Conservation (phyloP, 2,113 vertebrate genomes). For the Suricata suricatta region DNA sequence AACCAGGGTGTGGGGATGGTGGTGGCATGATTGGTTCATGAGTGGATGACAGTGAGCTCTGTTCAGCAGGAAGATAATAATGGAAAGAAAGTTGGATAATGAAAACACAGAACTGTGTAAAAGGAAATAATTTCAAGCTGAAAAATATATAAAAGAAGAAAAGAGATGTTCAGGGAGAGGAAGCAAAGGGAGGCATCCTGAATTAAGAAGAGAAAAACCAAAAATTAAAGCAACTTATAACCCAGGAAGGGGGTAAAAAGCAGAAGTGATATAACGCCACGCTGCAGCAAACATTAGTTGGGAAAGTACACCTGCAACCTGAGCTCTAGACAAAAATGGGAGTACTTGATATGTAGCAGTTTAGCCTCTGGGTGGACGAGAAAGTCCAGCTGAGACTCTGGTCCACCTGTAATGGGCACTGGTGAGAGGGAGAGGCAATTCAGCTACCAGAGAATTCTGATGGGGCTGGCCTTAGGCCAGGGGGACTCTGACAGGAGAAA, state of each 20-base stretch:
- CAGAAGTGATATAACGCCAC: not conserved
- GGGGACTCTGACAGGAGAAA: not conserved
- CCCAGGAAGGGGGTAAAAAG: not conserved
- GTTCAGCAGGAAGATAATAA: not conserved
- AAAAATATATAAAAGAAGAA: constrained; percentile 33
- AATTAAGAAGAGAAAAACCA: constrained; percentile 39
- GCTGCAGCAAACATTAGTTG: not conserved
- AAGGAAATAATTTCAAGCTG: constrained; percentile 10
- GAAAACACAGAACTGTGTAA: not conserved
- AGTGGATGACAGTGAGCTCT: not conserved
- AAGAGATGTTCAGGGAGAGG: not conserved
- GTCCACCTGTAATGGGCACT: constrained; percentile 38
- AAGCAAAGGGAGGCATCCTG: not conserved
- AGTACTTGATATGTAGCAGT: not conserved
- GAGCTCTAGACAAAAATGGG: constrained; percentile 33
- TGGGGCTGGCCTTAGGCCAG: constrained; percentile 25
- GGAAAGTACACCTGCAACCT: not conserved
- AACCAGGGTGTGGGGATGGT: not conserved
- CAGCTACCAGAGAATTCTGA: not conserved
- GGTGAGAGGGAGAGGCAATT: not conserved
- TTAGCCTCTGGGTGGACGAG: not conserved
- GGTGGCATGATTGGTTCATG: not conserved
- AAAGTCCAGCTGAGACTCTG: not conserved
- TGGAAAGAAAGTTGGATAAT: not conserved
- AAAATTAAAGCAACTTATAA: constrained; percentile 33